phyloP scores from a whole-genome alignment of 2,888 invertebrate species.

The Andrena hattorfiana region DNA sequence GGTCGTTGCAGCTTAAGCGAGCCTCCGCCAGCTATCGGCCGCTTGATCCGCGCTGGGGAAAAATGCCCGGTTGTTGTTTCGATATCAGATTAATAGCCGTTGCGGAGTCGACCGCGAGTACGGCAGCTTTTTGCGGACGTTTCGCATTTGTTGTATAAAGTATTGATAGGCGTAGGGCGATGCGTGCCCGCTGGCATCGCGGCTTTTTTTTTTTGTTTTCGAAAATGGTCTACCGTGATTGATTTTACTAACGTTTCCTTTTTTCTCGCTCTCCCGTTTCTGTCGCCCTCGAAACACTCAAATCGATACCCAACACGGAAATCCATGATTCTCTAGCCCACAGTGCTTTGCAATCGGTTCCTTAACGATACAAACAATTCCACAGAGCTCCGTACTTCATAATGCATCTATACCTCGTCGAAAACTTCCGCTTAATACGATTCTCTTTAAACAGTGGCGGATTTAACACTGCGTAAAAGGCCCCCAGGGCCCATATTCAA shows the following conservation, averaged over 20 bases:
- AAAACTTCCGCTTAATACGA: no score
- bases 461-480: no score
- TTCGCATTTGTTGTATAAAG: constrained; percentile 80
- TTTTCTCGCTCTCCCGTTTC: constrained; percentile 57
- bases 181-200: constrained; percentile 56
- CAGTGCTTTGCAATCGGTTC: constrained; percentile 22
- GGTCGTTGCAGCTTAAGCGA: constrained; percentile 11
- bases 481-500: no score
- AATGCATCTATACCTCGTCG: no score
- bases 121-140: constrained; percentile 79
- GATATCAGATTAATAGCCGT: constrained; percentile 80
- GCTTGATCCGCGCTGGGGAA: constrained; percentile 55
- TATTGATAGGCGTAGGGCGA: constrained; percentile 76
- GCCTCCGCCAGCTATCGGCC: constrained; percentile 35
- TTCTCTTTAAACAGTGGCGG: no score
- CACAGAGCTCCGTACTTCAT: not conserved
- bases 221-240: constrained; percentile 66
- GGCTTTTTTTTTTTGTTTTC: constrained; percentile 56
- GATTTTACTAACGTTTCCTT: constrained; percentile 67
- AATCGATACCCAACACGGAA: constrained; percentile 38
- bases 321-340: constrained; percentile 58
- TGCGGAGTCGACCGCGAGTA: constrained; percentile 78
- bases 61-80: constrained; percentile 74
- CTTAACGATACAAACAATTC: constrained; percentile 55
- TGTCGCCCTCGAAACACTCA: constrained; percentile 19